Conservation (phyloP, 2,888 invertebrate genomes). For the Dermolepida albohirtum region DNA sequence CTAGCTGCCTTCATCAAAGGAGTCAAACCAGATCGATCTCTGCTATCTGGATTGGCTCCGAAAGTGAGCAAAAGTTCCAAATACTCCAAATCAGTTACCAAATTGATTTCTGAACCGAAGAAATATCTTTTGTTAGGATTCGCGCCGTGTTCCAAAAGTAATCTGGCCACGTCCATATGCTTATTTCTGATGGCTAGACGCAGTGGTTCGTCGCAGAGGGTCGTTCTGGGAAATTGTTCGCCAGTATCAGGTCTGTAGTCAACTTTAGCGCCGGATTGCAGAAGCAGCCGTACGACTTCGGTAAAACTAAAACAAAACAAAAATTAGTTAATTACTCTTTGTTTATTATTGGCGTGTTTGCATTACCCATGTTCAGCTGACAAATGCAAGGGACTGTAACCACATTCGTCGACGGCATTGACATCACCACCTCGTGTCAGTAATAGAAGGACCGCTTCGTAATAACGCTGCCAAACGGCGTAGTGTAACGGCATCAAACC, state of each 20-base stretch:
- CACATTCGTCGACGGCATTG: conserved; percentile 88
- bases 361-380: conserved; percentile 87
- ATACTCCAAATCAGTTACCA: conserved; percentile 85
- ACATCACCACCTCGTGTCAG: conserved; percentile 86
- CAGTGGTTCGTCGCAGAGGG: conserved; percentile 88
- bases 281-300: conserved; percentile 77
- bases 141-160: conserved; percentile 85
- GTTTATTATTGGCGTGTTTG: not conserved
- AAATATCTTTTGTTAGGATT: conserved; percentile 92
- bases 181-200: conserved; percentile 88
- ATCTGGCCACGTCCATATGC: conserved; percentile 78
- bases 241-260: conserved; percentile 81
- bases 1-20: conserved; percentile 92
- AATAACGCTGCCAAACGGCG: conserved; percentile 88
- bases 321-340: conserved; percentile 2
- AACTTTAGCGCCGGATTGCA: conserved; percentile 83
- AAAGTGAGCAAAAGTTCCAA: conserved; percentile 84
- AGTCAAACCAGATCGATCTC: conserved; percentile 88
- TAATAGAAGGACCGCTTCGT: conserved; percentile 83
- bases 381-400: conserved; percentile 90
- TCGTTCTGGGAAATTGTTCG: conserved; percentile 78
- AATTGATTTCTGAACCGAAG: conserved; percentile 90
- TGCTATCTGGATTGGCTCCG: conserved; percentile 89
- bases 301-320: conserved; percentile 67
- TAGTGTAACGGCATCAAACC: conserved; percentile 92